Base-by-base conservation (phyloP, 2,888 invertebrate genomes). In the Limnephilus lunatus region DNA sequence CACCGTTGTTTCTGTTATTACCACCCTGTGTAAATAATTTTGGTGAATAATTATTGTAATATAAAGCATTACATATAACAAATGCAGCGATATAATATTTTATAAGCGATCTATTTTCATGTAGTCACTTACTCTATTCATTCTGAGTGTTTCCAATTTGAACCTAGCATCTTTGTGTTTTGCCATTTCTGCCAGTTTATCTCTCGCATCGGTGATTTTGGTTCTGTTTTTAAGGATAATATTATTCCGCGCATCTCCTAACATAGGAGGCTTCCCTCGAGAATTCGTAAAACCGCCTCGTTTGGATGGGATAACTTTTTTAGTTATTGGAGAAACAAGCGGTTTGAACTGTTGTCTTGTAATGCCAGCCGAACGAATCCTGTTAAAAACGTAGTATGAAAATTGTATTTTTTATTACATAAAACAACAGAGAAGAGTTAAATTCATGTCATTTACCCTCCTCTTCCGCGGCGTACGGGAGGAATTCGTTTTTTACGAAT, bases 141-240 rank as follows among this genome's bases (percentile, higher is more conserved):
- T 96, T 93, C 97, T 95, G 88, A 98, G 95, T 94, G 97, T 97
- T 91, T 97, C 96, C 89, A 98, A 95, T 94, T 97, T 97, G 89
- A 97, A 95, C 85, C 98, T 96, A 12, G 98, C 98, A 96, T 98
- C 98, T 93, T 97, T 97, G 91, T 97, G 97, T 94, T 98, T 97
- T 0, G 98, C 98, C 94, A 97, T 97, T 95, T 98, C 97, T 5
- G 97, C 97, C 90, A 98, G 95, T 94, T 98, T 97, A 94, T 98
- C 98, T 92, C 98, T 96, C 0, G 98, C 98, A 96, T 98, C 98
- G 0, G 96, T 96, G 44, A 98, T 97, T 94, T 97, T 97, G 88
- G 96, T 97, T 89, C 98, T 96, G 94, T 98, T 98, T 94, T 98
- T 98, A 88, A 97, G 97, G 94, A 98, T 97, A 82, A 98, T 97